Base-by-base conservation (phyloP, 2,113 vertebrate species). In the Odocoileus virginianus region DNA sequence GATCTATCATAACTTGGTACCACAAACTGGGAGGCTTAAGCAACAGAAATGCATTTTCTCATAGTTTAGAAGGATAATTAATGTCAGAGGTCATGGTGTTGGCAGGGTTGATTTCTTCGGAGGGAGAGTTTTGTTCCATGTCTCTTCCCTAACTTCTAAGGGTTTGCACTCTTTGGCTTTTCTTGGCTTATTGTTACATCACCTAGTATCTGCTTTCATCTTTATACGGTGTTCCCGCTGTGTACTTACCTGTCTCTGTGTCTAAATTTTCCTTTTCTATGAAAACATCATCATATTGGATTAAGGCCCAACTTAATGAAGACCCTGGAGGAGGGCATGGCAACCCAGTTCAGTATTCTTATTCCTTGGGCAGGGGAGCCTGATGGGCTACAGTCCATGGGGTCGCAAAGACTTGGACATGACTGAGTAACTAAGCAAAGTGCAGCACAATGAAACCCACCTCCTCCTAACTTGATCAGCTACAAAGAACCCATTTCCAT, bases 401-500 rank as follows among this genome's bases (percentile, higher is more conserved):
- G n/a, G 64, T 67, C 17, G 0, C 17, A 11, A 36, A 67, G 64
- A 19, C 33, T 21, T 36, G 64, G 17, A 21, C 8, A 11, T 67
- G 33, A 67, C 64, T 67, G 64, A 67, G 64, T n/a, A 36, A n/a
- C 33, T n/a, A 10, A 67, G 33, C 17, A 67, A n/a, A 36, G 4
- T 4, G 17, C 4, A 67, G 64, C 2, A 1, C 64, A 67, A 0
- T 21, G n/a, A 36, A 67, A 67, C 1, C 14, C 30, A 61, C 7
- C 13, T 87, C 25, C 21, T 17, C 40, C 55, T 71, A 92, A 83
- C 5, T 0, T 67, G 33, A 28, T 81, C 33, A 71, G 27, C 25
- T 27, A n/a, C 25, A 50, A 86, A 67, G 11, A 23, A 8, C 40
- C 33, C 57, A 40, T 47, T 40, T 50, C 54, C 23, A 15, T 36